A percentile compares a stretch with the other conserved stretches of the same genome.
Evolutionary conservation across 2,113 vertebrate species (phyloP).

Genomic region (Meleagris gallopavo): DNA sequence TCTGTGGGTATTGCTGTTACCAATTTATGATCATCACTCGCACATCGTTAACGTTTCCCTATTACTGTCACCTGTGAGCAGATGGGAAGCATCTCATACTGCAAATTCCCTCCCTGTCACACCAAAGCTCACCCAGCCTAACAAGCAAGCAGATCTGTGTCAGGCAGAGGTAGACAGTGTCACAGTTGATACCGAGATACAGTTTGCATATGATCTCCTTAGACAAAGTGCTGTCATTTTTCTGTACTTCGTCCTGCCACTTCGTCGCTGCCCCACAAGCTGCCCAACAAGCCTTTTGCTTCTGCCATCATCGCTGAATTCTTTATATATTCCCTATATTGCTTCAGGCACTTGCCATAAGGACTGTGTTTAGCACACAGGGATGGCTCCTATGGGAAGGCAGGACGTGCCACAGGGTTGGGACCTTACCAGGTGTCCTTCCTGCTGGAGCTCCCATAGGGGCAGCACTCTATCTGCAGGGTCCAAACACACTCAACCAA

Average conservation of each 20-base stretch:
- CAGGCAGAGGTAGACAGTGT: not conserved
- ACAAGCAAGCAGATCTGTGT: not conserved
- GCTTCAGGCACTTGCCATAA: not conserved
- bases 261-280: not conserved
- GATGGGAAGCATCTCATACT: not conserved
- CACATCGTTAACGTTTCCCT: not conserved
- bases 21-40: not conserved
- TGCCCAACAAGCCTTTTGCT: not conserved
- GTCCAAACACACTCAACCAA: not conserved
- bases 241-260: not conserved
- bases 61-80: not conserved
- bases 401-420: not conserved
- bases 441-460: not conserved
- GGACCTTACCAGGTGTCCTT: not conserved
- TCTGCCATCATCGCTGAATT: not conserved
- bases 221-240: not conserved
- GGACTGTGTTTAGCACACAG: not conserved
- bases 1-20: not conserved
- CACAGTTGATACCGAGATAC: not conserved
- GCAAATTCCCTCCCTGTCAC: not conserved
- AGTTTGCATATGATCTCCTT: not conserved
- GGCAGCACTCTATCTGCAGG: not conserved
- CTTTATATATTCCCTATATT: not conserved
- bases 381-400: fast-evolving
- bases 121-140: not conserved